Base-by-base conservation (phyloP, 2,797 vertebrate genomes). In the Thripadectes ignobilis region DNA sequence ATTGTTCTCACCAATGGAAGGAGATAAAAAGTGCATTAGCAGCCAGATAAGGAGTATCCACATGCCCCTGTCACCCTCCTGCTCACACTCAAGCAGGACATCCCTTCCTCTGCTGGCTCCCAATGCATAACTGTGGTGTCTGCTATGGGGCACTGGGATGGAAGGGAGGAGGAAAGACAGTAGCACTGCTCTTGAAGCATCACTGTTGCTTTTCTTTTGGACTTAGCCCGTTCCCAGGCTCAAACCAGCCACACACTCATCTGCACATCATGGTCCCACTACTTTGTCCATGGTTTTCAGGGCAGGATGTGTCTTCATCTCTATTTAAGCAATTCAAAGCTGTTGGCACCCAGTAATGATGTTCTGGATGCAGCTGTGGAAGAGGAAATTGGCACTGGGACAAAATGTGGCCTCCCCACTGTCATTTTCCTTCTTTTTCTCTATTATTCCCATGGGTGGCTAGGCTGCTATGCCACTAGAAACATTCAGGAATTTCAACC, bases 11-110 rank as follows among this genome's bases (percentile, higher is more conserved):
- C 49, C 51, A 57, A 79, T 78, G 3, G 3, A 77, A 87, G 20
- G 49, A 92, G 90, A 94, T 83, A 91, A 91, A 74, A 95, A 92
- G 14, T 85, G 62, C 85, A 90, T 92, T 92, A 91, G 77, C 24
- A 85, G 43, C 65, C 63, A 78, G 91, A 69, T 88, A 88, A 79
- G 39, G 80, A 85, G 71, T n/a, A 88, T 79, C 67, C 30, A 0
- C 74, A 18, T 83, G 77, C 92, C 77, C 27, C 41, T 26, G 69
- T 73, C 69, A 82, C 38, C 39, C 14, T 4, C 13, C 20, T 55
- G 52, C 82, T 95, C 66, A 57, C 68, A 39, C 23, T 93, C 74
- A 63, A 71, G n/a, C 19, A 78, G 68, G 73, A 57, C 48, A 22
- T 76, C 72, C n/a, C 62, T 84, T 63, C 41, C 80, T 91, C 69